Evolutionary conservation across 30 jellyfish, hydroid and myxozoan genomes (phyloP).

Genomic region (Clytia hemisphaerica): DNA sequence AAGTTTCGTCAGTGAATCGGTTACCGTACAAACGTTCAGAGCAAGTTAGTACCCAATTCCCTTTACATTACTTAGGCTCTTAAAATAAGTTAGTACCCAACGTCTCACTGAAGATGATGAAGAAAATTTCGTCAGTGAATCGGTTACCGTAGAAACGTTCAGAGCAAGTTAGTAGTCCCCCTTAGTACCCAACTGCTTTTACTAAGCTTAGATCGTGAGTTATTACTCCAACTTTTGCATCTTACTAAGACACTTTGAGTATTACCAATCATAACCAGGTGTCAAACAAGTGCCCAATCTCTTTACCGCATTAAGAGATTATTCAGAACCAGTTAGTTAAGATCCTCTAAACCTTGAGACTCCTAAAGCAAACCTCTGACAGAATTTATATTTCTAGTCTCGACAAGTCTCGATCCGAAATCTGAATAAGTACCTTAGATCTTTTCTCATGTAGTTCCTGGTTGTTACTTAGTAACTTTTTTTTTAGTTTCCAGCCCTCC

Average conservation of each 20-base stretch:
- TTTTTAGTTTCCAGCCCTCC: slow-evolving; percentile 74
- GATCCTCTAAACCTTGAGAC: no score
- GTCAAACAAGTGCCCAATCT: no score
- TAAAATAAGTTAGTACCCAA: no score
- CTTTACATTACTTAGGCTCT: not conserved
- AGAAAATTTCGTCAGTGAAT: slow-evolving; percentile 63
- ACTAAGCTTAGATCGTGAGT: not conserved
- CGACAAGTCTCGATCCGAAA: no score
- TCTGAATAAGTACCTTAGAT: no score
- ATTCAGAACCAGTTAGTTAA: no score
- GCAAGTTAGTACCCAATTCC: slow-evolving; percentile 45
- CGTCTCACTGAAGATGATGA: slow-evolving; percentile 70
- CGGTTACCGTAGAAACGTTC: slow-evolving; percentile 42
- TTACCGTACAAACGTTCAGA: slow-evolving; percentile 48
- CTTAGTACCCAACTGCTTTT: not conserved
- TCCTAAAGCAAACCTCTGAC: no score
- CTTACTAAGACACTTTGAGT: not conserved
- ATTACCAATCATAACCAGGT: not conserved
- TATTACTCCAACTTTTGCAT: not conserved
- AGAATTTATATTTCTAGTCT: no score
- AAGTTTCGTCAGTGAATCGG: slow-evolving; percentile 53
- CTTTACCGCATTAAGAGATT: no score
- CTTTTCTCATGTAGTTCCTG: no score
- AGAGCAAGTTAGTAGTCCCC: slow-evolving; percentile 50
- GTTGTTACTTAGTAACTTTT: no score